Percentiles rank a stretch among this genome's conserved stretches.
Conservation (phyloP, 2,113 vertebrate genomes). For the Mixornis gularis region DNA sequence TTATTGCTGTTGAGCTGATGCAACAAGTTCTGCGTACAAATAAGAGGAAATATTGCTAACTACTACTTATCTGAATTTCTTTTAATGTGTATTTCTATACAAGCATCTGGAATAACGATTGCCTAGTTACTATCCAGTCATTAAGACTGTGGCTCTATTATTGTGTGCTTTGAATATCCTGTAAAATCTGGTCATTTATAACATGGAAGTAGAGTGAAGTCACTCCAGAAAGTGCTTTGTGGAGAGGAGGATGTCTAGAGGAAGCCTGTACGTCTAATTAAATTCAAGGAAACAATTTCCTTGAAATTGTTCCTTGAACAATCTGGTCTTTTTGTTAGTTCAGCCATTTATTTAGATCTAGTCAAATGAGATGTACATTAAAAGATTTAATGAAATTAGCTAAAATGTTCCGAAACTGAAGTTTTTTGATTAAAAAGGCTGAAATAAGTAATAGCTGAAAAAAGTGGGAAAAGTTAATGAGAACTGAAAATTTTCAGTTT, state of each 20-base stretch:
- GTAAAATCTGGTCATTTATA: background rate
- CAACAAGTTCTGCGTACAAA: background rate
- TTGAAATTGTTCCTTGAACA: background rate
- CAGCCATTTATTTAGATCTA: background rate
- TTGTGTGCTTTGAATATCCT: background rate
- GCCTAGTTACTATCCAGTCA: background rate
- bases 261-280: background rate
- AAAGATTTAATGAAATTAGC: background rate
- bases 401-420: background rate
- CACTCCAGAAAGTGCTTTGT: background rate
- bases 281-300: background rate
- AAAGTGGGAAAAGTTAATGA: background rate
- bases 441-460: background rate
- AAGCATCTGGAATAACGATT: background rate
- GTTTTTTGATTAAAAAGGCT: background rate
- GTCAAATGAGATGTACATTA: background rate
- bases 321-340: background rate
- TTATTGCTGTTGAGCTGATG: background rate
- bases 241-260: background rate
- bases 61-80: background rate
- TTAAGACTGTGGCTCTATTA: background rate
- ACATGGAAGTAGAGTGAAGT: background rate
- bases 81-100: background rate
- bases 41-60: background rate
- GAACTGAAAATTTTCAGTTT: background rate